Conservation (phyloP, 2,888 invertebrate species). For the Microplitis manilae region DNA sequence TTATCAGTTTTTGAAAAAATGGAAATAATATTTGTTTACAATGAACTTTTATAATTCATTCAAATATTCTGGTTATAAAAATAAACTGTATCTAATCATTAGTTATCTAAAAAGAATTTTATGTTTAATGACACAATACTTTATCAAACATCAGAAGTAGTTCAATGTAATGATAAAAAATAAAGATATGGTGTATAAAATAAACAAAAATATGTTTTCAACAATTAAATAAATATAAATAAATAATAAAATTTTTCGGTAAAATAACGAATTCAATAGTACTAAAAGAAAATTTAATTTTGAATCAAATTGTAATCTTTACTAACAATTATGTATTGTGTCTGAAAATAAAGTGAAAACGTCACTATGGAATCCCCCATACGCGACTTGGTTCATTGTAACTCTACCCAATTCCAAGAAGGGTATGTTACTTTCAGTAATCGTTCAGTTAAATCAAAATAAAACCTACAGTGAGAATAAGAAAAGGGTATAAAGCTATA, state of each 20-base stretch:
- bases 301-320: too few relatives aligned
- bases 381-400: background rate
- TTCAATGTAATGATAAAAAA: background rate
- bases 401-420: background rate
- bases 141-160: background rate
- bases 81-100: background rate
- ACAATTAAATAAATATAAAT: background rate
- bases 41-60: background rate
- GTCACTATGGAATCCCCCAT: background rate
- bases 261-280: too few relatives aligned
- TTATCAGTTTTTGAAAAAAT: background rate
- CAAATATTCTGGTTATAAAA: background rate
- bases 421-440: background rate
- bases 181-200: background rate
- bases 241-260: background rate
- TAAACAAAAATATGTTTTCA: background rate
- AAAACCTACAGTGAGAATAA: constrained; percentile 4
- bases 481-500: constrained; percentile 23
- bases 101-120: background rate
- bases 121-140: background rate
- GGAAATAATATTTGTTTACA: background rate
- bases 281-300: too few relatives aligned
- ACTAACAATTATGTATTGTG: too few relatives aligned
- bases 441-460: background rate
- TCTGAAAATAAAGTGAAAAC: too few relatives aligned